Evolutionary conservation across 2,797 vertebrate genomes (phyloP).

Genomic region (Tachyglossus aculeatus): DNA sequence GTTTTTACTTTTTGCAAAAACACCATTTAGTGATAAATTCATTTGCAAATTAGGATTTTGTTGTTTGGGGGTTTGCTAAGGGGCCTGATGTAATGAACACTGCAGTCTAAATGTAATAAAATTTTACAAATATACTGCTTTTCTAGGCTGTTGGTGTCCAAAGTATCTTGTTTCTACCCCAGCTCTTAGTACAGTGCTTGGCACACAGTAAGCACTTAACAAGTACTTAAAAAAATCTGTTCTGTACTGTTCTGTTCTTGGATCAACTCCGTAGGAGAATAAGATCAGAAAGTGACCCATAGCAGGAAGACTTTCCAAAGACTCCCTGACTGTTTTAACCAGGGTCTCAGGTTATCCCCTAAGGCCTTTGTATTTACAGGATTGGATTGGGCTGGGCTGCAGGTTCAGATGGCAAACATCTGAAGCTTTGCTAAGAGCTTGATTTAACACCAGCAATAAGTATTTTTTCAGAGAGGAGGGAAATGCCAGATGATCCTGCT

Average conservation of each 20-base stretch:
- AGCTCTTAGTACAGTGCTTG: conserved; percentile 5
- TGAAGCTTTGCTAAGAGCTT: background rate
- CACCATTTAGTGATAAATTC: too few species aligned
- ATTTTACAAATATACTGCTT: background rate
- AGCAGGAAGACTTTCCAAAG: background rate
- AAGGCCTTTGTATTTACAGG: background rate
- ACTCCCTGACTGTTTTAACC: background rate
- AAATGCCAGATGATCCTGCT: background rate
- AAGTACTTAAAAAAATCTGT: background rate
- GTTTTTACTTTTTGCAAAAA: too few species aligned
- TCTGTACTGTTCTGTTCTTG: background rate
- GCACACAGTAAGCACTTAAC: background rate
- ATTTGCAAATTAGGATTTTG: too few species aligned
- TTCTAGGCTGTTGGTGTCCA: background rate
- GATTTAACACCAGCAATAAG: background rate
- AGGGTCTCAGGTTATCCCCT: background rate
- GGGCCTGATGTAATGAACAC: too few species aligned
- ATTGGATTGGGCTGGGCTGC: background rate
- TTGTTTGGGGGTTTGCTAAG: too few species aligned
- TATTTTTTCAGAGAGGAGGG: background rate
- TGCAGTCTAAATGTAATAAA: background rate
- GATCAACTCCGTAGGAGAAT: background rate
- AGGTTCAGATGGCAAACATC: background rate
- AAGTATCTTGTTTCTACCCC: background rate
- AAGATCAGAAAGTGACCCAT: background rate